Evolutionary conservation across 2,888 invertebrate species (phyloP), one percentile per base, ranked within the genome.

Genomic region (Aplocera efformata): DNA sequence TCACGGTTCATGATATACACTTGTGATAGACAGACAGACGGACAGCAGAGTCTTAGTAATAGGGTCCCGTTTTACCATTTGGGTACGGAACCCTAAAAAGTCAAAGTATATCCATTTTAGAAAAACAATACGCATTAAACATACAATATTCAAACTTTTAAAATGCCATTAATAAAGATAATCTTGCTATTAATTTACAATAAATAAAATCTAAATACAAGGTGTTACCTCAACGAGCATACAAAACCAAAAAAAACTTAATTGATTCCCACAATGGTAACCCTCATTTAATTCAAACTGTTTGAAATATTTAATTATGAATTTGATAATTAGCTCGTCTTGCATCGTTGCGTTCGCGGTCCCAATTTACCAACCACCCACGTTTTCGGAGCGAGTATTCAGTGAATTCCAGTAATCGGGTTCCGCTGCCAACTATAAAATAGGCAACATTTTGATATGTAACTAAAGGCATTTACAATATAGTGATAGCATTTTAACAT

Each of bases 251-350:
- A 50, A 49, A 45, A 48, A 38, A 8, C 10, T 35, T 34, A 48
- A 49, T 44, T 42, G 41, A 46, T 34, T 44, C 44, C 36, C 43
- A 40, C 40, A 42, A 50, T 42, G 27, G 33, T 38, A 11, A 22
- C 42, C 50, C 42, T 36, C 41, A 39, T 45, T 51, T 50, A 50
- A 47, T 45, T 40, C 47, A 42, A 45, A 42, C 48, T 31, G 38
- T 43, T 43, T 54, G 66, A 72, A 75, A 76, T 64, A 77, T 75
- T 74, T 75, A 74, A 80, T 79, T 79, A 79, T 69, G 67, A 76
- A 74, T 72, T 77, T 75, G 63, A 75, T 78, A 81, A 82, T 79
- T 79, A 79, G 72, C 42, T 56, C 56, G 66, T 43, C 60, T 55
- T 58, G 72, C 75, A 67, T 66, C 71, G 71, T 30, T 51, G 51